phyloP scores from a whole-genome alignment of 2,888 invertebrate genomes.

The Steinernema hermaphroditum region DNA sequence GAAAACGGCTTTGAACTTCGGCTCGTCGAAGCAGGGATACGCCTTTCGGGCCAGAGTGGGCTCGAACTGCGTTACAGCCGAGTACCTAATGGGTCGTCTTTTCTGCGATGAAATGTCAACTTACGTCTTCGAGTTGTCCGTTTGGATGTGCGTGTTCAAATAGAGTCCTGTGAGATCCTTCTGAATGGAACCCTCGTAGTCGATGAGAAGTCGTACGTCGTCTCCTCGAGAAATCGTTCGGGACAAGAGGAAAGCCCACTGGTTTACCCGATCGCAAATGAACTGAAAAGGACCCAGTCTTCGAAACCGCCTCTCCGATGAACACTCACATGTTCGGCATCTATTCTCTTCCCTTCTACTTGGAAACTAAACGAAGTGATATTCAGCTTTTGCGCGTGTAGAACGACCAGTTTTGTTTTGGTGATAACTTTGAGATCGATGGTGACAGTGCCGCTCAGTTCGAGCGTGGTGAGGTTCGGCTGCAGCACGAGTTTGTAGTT shows the following conservation, averaged over 20 bases:
- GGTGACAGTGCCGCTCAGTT: slow-evolving; percentile 41
- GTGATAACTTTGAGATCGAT: slow-evolving; percentile 44
- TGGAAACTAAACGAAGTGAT: slow-evolving; percentile 38
- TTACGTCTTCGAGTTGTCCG: slow-evolving; percentile 28
- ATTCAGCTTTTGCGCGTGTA: slow-evolving; percentile 38
- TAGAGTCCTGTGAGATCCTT: slow-evolving; percentile 37
- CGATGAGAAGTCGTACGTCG: slow-evolving; percentile 36
- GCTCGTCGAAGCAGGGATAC: slow-evolving; percentile 62
- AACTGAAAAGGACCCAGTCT: slow-evolving; percentile 32
- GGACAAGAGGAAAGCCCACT: slow-evolving; percentile 46
- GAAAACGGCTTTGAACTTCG: slow-evolving; percentile 51
- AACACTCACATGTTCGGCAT: slow-evolving; percentile 43
- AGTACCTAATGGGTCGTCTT: too few species aligned
- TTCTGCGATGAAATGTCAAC: slow-evolving; percentile 32
- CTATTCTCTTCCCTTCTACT: slow-evolving; percentile 32
- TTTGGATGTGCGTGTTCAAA: slow-evolving; percentile 36
- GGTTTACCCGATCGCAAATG: slow-evolving; percentile 42
- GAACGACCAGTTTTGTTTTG: slow-evolving; percentile 37
- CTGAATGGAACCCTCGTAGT: slow-evolving; percentile 38
- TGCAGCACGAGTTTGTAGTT: slow-evolving; percentile 51
- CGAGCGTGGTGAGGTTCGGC: slow-evolving; percentile 47
- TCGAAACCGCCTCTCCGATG: not conserved
- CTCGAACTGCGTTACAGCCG: slow-evolving; percentile 60
- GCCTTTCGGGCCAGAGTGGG: slow-evolving; percentile 53
- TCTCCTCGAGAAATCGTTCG: slow-evolving; percentile 37